phyloP scores from a whole-genome alignment of 2,113 vertebrate genomes.

The Laticauda laticaudata region DNA sequence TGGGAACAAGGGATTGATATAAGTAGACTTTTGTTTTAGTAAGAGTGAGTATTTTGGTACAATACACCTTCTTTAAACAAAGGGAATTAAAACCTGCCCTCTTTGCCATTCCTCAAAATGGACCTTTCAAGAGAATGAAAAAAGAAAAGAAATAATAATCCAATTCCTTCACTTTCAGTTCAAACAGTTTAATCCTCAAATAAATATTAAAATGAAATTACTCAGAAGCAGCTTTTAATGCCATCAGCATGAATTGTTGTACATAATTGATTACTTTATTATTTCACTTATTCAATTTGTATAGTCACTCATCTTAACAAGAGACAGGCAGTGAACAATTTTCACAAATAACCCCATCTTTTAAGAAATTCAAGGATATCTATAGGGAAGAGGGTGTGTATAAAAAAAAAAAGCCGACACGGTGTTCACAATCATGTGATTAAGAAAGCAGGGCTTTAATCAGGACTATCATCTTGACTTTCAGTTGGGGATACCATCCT shows the following conservation, averaged over 20 bases:
- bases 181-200: slow-evolving; percentile 30
- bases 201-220: slow-evolving; percentile 50
- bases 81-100: background rate
- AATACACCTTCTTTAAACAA: background rate
- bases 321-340: background rate
- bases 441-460: background rate
- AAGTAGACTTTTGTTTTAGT: background rate
- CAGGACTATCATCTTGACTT: background rate
- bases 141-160: background rate
- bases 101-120: background rate
- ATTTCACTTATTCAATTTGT: background rate
- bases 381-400: background rate
- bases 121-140: background rate
- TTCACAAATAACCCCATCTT: background rate
- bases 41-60: background rate
- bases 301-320: background rate
- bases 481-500: background rate
- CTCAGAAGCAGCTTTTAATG: slow-evolving; percentile 40
- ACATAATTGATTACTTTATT: background rate
- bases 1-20: background rate
- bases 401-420: background rate
- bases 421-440: background rate
- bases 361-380: background rate
- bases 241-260: slow-evolving; percentile 6
- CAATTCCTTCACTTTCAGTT: background rate